Conservation (phyloP, 2,113 vertebrate genomes). For the Romanogobio albipinnatus region DNA sequence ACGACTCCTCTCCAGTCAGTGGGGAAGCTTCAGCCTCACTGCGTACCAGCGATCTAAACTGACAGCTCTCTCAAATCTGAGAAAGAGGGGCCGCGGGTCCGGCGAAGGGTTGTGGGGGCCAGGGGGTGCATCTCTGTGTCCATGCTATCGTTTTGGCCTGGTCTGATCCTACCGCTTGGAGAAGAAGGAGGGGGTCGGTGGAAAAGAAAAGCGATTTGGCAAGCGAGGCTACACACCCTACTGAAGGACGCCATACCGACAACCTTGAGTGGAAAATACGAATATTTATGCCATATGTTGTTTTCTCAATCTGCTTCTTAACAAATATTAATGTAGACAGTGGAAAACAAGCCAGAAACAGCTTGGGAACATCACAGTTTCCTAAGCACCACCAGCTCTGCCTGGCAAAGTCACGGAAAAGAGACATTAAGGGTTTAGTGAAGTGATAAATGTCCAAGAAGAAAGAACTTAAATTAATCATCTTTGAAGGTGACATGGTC, state of each 20-base stretch:
- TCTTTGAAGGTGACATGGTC: slow-evolving; percentile 62
- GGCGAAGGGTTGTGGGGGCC: slow-evolving; percentile 64
- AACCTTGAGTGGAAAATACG: slow-evolving; percentile 66
- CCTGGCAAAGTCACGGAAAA: slow-evolving; percentile 66
- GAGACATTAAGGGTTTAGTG: slow-evolving; percentile 67
- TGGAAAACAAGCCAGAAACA: slow-evolving; percentile 70
- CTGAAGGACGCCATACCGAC: slow-evolving; percentile 43
- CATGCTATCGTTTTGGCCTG: slow-evolving; percentile 68
- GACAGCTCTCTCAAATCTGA: slow-evolving; percentile 77
- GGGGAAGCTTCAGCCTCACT: slow-evolving; percentile 91
- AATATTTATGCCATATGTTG: slow-evolving; percentile 75
- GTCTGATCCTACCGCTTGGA: slow-evolving; percentile 62
- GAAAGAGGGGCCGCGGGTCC: slow-evolving; percentile 62
- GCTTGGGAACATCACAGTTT: slow-evolving; percentile 63
- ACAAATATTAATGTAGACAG: slow-evolving; percentile 75
- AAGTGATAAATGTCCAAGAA: slow-evolving; percentile 66
- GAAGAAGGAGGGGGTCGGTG: slow-evolving; percentile 22
- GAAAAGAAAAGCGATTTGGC: slow-evolving; percentile 55
- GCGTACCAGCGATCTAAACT: slow-evolving; percentile 82
- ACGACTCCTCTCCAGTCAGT: slow-evolving; percentile 85
- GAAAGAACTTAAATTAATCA: slow-evolving; percentile 74
- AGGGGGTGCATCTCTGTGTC: slow-evolving; percentile 47
- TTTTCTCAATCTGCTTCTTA: slow-evolving; percentile 67
- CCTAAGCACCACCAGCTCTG: slow-evolving; percentile 61
- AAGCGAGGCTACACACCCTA: slow-evolving; percentile 55